These are phyloP conservation scores for Thamnaconus septentrionalis DNA, from an alignment of 2,113 vertebrate genomes.

Conservation along the genomic window DNA sequence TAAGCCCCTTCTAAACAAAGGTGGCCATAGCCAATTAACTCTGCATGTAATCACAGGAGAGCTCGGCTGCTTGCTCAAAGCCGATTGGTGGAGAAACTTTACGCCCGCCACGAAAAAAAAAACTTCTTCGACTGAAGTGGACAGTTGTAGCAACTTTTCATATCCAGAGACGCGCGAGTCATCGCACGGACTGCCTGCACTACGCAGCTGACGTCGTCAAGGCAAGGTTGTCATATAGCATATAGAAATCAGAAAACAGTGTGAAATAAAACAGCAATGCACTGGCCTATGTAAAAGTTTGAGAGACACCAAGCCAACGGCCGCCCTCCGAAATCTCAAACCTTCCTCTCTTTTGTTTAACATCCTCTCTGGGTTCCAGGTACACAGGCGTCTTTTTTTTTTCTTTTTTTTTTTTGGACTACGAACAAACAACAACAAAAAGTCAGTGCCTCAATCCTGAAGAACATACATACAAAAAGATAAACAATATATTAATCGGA, in stretches of 20 bases:
- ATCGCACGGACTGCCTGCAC: slow-evolving; percentile 46
- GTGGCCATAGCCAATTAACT: slow-evolving; percentile 19
- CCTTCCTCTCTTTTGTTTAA: slow-evolving; percentile 1
- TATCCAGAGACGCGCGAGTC: slow-evolving; percentile 37
- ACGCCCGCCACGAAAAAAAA: no score
- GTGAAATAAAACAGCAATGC: slow-evolving; percentile 61
- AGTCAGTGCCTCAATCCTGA: slow-evolving; percentile 24
- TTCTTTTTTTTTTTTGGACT: slow-evolving; percentile 6
- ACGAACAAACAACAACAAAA: slow-evolving; percentile 17
- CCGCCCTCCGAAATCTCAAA: no score
- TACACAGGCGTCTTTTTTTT: slow-evolving; percentile 18
- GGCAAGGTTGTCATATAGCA: slow-evolving; percentile 72
- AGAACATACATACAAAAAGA: slow-evolving; percentile 33
- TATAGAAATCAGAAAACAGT: slow-evolving; percentile 49
- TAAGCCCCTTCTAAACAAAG: slow-evolving; percentile 31
- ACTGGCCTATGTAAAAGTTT: slow-evolving; percentile 33
- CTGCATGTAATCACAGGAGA: slow-evolving; percentile 26
- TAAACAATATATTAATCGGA: slow-evolving; percentile 5
- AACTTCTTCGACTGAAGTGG: slow-evolving; percentile 9
- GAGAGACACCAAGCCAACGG: slow-evolving; percentile 2
- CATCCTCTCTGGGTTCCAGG: slow-evolving; percentile 31
- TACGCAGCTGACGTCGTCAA: slow-evolving; percentile 71
- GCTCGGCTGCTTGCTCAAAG: slow-evolving; percentile 38
- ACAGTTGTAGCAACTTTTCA: neutral
- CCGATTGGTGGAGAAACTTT: neutral